phyloP scores from a whole-genome alignment of 2,797 vertebrate genomes.

The Pristis pectinata region DNA sequence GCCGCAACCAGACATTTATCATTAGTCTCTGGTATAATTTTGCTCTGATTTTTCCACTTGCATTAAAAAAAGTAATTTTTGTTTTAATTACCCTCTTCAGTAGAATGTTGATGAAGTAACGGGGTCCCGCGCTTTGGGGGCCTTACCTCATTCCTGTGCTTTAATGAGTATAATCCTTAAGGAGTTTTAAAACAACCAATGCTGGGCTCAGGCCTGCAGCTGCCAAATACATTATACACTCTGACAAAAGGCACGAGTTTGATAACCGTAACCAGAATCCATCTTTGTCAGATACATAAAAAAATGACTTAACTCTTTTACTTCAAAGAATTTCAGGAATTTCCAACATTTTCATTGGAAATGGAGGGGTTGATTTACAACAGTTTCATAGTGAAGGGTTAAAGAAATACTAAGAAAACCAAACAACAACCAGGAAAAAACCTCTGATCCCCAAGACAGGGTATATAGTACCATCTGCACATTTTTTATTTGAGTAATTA shows the following conservation, averaged over 20 bases:
- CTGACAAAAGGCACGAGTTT: slow-evolving; percentile 40
- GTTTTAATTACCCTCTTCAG: slow-evolving; percentile 46
- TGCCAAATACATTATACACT: slow-evolving; percentile 44
- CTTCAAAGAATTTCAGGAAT: slow-evolving; percentile 25
- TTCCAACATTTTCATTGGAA: slow-evolving; percentile 7
- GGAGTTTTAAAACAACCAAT: slow-evolving; percentile 46
- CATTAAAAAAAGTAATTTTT: background rate
- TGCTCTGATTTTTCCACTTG: slow-evolving; percentile 40
- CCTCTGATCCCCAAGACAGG: slow-evolving; percentile 59
- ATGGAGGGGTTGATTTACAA: background rate
- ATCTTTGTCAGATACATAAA: slow-evolving; percentile 40
- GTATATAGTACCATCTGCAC: slow-evolving; percentile 69
- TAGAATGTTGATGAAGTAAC: slow-evolving; percentile 44
- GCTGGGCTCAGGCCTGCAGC: slow-evolving; percentile 42
- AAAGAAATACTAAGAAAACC: slow-evolving; percentile 42
- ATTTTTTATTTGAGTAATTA: slow-evolving; percentile 86
- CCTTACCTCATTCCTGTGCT: slow-evolving; percentile 40
- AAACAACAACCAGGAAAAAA: slow-evolving; percentile 48
- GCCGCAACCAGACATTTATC: background rate
- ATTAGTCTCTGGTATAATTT: background rate
- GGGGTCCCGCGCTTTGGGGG: slow-evolving; percentile 36
- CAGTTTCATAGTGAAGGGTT: slow-evolving; percentile 11
- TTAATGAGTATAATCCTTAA: slow-evolving; percentile 45
- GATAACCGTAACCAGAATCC: slow-evolving; percentile 45
- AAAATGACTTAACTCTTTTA: slow-evolving; percentile 38